A percentile compares a stretch with the other conserved stretches of the same genome.
Evolutionary conservation across 2,113 vertebrate genomes (phyloP).

Genomic region (Scortum barcoo): DNA sequence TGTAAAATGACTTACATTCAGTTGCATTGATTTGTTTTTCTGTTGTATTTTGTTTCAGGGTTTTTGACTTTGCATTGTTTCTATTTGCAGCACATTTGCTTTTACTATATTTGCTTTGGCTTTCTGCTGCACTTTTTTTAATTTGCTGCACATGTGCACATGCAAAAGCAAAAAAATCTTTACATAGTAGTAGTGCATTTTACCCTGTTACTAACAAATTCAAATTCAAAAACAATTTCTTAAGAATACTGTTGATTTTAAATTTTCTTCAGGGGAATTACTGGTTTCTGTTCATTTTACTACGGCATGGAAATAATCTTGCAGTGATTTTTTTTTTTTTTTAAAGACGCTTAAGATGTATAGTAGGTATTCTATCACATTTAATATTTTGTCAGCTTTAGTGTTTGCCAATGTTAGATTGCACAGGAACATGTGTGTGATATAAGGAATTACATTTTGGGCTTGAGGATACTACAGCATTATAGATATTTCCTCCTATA

Average conservation of each 20-base stretch:
- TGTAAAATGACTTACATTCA: no score
- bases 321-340: no score
- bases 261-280: background rate
- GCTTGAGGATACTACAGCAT: background rate
- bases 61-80: no score
- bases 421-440: no score
- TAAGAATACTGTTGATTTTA: background rate
- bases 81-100: no score
- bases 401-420: no score
- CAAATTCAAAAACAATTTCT: background rate
- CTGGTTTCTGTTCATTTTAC: background rate
- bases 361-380: background rate
- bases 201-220: background rate
- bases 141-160: no score
- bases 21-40: no score
- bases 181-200: background rate
- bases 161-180: no score
- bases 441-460: background rate
- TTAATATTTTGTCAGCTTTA: background rate
- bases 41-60: no score
- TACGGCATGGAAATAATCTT: background rate
- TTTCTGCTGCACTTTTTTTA: no score
- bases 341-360: background rate
- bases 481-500: background rate
- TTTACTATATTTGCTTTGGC: no score